These are phyloP conservation scores for Phaonia tiefii DNA, from an alignment of 2,888 invertebrate species.

Conservation along the genomic window DNA sequence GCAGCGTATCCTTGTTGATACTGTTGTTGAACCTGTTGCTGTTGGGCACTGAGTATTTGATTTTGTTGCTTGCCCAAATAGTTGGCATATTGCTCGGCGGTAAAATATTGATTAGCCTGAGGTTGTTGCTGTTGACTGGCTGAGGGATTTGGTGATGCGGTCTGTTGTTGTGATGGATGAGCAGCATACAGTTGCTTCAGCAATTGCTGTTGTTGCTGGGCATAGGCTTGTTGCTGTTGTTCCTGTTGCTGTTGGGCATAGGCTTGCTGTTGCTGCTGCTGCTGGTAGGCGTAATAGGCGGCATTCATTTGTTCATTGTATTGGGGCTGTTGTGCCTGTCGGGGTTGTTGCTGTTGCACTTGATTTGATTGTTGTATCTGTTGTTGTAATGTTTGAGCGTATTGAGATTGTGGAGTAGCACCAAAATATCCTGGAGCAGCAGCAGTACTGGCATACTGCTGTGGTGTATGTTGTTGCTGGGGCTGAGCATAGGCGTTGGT, in stretches of 20 bases:
- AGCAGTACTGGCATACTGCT: slow-evolving; percentile 66
- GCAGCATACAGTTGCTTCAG: slow-evolving; percentile 73
- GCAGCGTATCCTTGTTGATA: slow-evolving; percentile 63
- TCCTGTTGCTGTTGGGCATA: slow-evolving; percentile 74
- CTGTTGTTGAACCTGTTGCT: slow-evolving; percentile 69
- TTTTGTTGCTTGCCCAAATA: slow-evolving; percentile 75
- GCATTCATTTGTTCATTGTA: slow-evolving; percentile 73
- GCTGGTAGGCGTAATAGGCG: slow-evolving; percentile 72
- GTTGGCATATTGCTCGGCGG: slow-evolving; percentile 76
- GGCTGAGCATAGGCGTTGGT: slow-evolving; percentile 55
- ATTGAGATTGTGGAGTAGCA: slow-evolving; percentile 38
- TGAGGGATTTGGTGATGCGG: slow-evolving; percentile 57
- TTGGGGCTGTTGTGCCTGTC: not conserved
- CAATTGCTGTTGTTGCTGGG: slow-evolving; percentile 70
- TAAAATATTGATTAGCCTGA: slow-evolving; percentile 75
- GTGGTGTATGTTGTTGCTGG: slow-evolving; percentile 67
- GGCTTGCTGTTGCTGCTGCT: slow-evolving; percentile 70
- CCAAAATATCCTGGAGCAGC: not conserved
- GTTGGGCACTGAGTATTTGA: slow-evolving; percentile 70
- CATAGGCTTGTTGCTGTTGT: slow-evolving; percentile 66
- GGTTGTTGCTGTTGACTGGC: slow-evolving; percentile 38
- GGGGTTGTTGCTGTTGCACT: slow-evolving; percentile 57
- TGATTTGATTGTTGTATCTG: slow-evolving; percentile 55
- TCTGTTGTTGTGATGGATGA: slow-evolving; percentile 66
- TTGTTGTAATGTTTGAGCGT: slow-evolving; percentile 69